Base-by-base conservation (phyloP, 2,888 invertebrate species). In the Microchrysa polita region DNA sequence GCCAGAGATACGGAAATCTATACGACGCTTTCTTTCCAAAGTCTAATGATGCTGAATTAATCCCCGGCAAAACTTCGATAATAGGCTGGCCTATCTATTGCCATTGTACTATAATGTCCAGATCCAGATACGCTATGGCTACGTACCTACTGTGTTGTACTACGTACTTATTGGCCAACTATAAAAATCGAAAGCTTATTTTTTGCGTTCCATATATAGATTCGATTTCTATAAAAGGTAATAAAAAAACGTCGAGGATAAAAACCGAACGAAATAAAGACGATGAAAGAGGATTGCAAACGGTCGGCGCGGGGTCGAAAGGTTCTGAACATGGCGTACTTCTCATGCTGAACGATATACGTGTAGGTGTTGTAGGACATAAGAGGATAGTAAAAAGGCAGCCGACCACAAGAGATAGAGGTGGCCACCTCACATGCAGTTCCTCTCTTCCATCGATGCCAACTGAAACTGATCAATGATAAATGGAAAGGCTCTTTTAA, bases 101-200 rank as follows among this genome's bases (percentile, higher is more conserved):
- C 23, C 7, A 27, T 4, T 22, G 27, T 59, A 59, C 23, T n/a
- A n/a, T n/a, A n/a, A n/a, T n/a, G n/a, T n/a, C n/a, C n/a, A n/a
- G n/a, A 12, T 48, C 16, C 48, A 48, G 48, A 48, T 48, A 48
- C 48, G n/a, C n/a, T 48, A 7, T 48, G 48, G 48, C 2, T 48
- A 48, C 48, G 48, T 34, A 34, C 27, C 2, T 34, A 34, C 27
- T 34, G n/a, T n/a, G n/a, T n/a, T 7, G 22, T 18, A 18, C 40
- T 61, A 42, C 61, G 34, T 65, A 65, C 48, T 42, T 20, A 7
- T 16, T 12, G 44, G 27, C 16, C 55, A 23, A 18, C 69, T 42
- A 69, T 69, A 69, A 69, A 69, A 69, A 69, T 57, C 69, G 69
- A 55, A 67, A 69, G 69, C 69, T 69, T 69, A 69, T 69, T 69